Percentiles rank a stretch among this genome's conserved stretches.
phyloP scores from a whole-genome alignment of 2,888 invertebrate genomes.

The Drosophila anomelani region DNA sequence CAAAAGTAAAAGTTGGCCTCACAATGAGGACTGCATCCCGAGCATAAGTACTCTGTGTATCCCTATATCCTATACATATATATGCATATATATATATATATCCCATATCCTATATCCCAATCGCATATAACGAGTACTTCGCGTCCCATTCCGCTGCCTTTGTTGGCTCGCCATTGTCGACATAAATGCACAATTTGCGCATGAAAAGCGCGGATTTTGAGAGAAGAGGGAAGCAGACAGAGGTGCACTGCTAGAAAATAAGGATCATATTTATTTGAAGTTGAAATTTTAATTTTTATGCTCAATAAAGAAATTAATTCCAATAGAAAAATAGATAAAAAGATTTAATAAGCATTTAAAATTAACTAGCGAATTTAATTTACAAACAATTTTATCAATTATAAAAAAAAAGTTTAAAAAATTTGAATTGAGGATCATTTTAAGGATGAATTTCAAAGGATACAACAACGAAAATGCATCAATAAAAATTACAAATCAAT shows the following conservation, averaged over 20 bases:
- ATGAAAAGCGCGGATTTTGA: slow-evolving; percentile 64
- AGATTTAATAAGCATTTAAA: too few species aligned
- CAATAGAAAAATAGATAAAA: too few species aligned
- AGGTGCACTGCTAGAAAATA: slow-evolving; percentile 24
- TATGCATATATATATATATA: slow-evolving; percentile 14
- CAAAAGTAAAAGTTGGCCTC: slow-evolving; percentile 64
- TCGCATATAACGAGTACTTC: slow-evolving; percentile 37
- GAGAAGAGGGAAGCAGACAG: slow-evolving; percentile 15
- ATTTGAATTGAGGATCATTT: too few species aligned
- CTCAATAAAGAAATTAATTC: too few species aligned
- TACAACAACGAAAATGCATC: too few species aligned
- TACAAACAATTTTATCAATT: too few species aligned
- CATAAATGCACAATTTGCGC: slow-evolving; percentile 78
- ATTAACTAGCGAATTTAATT: too few species aligned
- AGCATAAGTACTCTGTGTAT: slow-evolving; percentile 19
- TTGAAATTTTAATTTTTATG: neutral
- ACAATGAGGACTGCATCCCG: slow-evolving; percentile 40
- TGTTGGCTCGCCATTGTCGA: slow-evolving; percentile 69
- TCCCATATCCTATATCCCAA: slow-evolving; percentile 22
- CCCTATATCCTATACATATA: slow-evolving; percentile 24
- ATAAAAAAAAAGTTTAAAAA: too few species aligned
- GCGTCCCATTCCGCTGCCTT: slow-evolving; percentile 56
- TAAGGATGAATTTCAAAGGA: too few species aligned
- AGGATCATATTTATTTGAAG: neutral
- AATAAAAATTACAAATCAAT: too few species aligned